Evolutionary conservation across 2,113 vertebrate species (phyloP), one percentile per base, ranked within the genome.

Genomic region (Dipodomys stephensi): DNA sequence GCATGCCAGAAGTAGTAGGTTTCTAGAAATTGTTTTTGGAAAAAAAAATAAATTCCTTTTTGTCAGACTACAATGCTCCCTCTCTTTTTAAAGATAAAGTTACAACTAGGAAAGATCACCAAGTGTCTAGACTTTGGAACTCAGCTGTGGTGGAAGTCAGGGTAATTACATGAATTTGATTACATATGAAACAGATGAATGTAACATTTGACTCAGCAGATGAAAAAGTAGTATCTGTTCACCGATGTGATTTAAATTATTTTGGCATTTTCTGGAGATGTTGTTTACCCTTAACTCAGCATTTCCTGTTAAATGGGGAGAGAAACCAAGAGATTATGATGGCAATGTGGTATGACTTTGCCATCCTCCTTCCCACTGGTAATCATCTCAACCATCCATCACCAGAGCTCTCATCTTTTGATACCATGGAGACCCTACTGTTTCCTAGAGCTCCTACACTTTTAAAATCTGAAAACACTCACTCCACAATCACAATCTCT

Each of bases 71-170:
- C 39, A 71, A 71, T 65, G 6, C 8, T 4, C 27, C 23, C 15
- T 2, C 8, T 81, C 77, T 78, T 10, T 67, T 25, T 23, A 64
- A 64, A 64, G 23, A 90, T 35, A 79, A 32, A 83, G 32, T 81
- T 22, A 62, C 32, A 87, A 83, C 15, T 46, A 30, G 49, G 27
- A 81, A 90, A 84, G 22, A 23, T 72, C 12, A 68, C n/a, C 76
- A 44, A 53, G 22, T 13, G 65, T 60, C 81, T 73, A 62, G 69
- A 81, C 18, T 76, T 88, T 81, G 23, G 69, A 76, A 95, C 83
- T 85, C 13, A 77, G 64, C 19, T 88, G 35, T 30, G 5, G 9
- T 65, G 65, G 30, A 93, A 94, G 69, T 88, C 44, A 73, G 27
- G 7, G 18, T 13, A 91, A 91, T 88, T 84, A 76, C 16, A 76